These are phyloP conservation scores for Centropus bengalensis DNA, from an alignment of 2,113 vertebrate species.

Conservation along the genomic window DNA sequence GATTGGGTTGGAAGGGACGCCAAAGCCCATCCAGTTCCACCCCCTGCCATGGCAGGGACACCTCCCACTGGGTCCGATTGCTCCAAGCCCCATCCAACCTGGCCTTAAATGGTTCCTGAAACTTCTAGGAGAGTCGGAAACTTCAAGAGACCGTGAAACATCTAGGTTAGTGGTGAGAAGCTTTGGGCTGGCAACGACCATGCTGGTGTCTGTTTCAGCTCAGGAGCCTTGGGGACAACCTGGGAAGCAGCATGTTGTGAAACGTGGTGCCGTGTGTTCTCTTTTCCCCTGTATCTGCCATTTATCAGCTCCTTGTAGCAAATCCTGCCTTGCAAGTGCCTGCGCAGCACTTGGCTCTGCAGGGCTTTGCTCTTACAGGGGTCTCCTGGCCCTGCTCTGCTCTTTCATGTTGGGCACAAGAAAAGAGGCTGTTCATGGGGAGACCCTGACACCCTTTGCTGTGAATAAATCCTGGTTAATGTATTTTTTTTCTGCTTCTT, in stretches of 20 bases:
- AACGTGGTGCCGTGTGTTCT: rapidly evolving
- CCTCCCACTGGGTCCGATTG: too few relatives aligned
- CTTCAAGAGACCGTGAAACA: too few relatives aligned
- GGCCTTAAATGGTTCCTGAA: not conserved
- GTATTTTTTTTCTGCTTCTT: not conserved
- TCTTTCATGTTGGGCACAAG: rapidly evolving
- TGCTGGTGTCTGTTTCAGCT: not conserved
- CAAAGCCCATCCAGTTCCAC: too few relatives aligned
- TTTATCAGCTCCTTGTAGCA: not conserved
- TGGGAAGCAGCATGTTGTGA: not conserved
- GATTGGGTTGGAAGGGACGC: too few relatives aligned
- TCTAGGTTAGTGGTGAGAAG: not conserved
- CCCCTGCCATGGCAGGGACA: too few relatives aligned
- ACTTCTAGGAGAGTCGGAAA: not conserved
- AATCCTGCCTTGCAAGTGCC: not conserved
- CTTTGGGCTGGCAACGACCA: not conserved
- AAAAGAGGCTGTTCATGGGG: not conserved
- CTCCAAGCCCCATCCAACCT: too few relatives aligned
- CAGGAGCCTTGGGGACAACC: rapidly evolving
- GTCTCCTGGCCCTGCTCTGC: too few relatives aligned
- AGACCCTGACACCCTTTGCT: not conserved
- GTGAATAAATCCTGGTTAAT: not conserved
- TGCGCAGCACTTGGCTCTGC: rapidly evolving
- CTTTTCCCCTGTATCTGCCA: not conserved
- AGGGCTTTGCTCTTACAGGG: not conserved